Evolutionary conservation across 2,888 invertebrate species (phyloP), one percentile per base, ranked within the genome.

Genomic region (Pogonocherus hispidulus): DNA sequence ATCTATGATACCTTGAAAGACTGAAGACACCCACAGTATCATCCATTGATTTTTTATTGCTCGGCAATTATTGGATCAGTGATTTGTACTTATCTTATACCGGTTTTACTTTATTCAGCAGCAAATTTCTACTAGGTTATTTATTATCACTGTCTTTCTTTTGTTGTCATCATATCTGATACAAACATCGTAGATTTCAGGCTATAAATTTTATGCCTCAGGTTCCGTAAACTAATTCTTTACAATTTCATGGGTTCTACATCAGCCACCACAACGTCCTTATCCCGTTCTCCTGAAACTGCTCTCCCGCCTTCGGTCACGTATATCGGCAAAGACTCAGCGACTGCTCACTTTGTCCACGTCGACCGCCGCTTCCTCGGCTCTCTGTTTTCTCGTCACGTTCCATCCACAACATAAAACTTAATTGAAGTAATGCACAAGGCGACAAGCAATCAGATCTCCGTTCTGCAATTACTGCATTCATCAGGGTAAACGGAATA

Each of bases 391-490:
- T 78, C 79, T 64, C 54, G 69, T 78, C 80, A 80, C 80, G 80
- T 80, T 72, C 68, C 66, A 66, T 71, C 71, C 76, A 71, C 73
- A 75, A 77, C 78, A 80, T 78, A 79, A 79, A 80, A 79, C 76
- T 74, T 80, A 79, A 81, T 80, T 81, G 79, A 77, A 78, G 79
- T 79, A 76, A 79, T 77, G 77, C 75, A 76, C 77, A 72, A 72
- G 77, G 75, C 72, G 78, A 78, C 78, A 74, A 75, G 78, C 78
- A 77, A 79, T 78, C 78, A 76, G 71, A 76, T 67, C 63, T 69
- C 55, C 66, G 69, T 67, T 69, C 65, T 70, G 74, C 76, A 74
- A 76, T 77, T 74, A 74, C 51, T 55, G 14, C 52, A 52, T 52
- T 27, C 52, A 52, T 52, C 52, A 52, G 32, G 27, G 2, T 32